phyloP scores from a whole-genome alignment of 2,113 vertebrate genomes.

The Phrynosoma platyrhinos region DNA sequence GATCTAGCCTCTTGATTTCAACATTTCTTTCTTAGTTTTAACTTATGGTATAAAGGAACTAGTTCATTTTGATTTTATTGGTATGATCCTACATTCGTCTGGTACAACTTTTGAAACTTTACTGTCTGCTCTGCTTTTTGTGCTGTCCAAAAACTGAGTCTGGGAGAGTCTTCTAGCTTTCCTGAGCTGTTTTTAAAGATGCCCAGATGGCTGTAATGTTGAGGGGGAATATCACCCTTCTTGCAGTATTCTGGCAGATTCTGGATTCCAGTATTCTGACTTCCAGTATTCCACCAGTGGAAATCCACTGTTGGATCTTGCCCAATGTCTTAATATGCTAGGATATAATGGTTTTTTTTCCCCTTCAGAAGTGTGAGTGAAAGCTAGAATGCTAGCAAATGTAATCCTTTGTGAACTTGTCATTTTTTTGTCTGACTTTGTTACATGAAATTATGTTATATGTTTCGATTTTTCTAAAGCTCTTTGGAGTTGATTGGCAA shows the following conservation, averaged over 20 bases:
- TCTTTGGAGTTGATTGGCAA: not conserved
- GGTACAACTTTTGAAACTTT: not conserved
- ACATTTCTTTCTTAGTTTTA: not conserved
- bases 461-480: not conserved
- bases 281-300: too few species aligned
- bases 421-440: not conserved
- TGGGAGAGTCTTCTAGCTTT: not conserved
- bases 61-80: not conserved
- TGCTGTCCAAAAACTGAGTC: not conserved
- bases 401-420: conserved; percentile 4
- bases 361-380: not conserved
- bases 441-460: not conserved
- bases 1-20: not conserved
- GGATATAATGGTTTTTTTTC: not conserved
- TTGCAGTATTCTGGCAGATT: too few species aligned
- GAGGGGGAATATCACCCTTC: too few species aligned
- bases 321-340: not conserved
- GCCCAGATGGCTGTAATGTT: too few species aligned
- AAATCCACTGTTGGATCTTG: too few species aligned
- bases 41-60: too few species aligned
- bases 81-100: not conserved
- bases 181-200: not conserved
- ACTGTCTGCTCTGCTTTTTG: not conserved
- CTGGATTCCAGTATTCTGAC: too few species aligned
- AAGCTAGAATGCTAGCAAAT: not conserved